These are phyloP conservation scores for Charina bottae DNA, from an alignment of 2,113 vertebrate species.

Conservation along the genomic window DNA sequence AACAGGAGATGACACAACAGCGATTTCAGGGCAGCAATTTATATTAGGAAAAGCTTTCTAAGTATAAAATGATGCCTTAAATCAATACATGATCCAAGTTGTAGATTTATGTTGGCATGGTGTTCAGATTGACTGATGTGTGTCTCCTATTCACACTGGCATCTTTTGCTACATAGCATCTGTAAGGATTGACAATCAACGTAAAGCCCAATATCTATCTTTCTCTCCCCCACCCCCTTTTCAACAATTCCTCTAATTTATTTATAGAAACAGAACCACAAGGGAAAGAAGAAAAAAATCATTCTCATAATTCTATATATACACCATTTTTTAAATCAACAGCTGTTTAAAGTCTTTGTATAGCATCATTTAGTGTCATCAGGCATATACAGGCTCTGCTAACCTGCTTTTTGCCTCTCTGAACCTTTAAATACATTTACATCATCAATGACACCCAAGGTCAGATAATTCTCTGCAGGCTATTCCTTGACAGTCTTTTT, in stretches of 20 bases:
- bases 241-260: neutral
- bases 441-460: slow-evolving; percentile 58
- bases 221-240: neutral
- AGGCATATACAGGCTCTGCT: neutral
- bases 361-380: neutral
- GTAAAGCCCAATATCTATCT: neutral
- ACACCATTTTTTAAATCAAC: neutral
- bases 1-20: neutral
- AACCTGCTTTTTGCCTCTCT: slow-evolving; percentile 30
- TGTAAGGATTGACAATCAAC: neutral
- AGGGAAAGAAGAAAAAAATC: slow-evolving; percentile 35
- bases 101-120: neutral
- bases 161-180: neutral
- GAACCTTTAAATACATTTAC: slow-evolving; percentile 57
- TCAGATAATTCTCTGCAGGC: slow-evolving; percentile 49
- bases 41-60: neutral
- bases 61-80: neutral
- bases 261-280: slow-evolving; percentile 4
- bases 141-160: neutral
- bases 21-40: neutral
- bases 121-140: neutral
- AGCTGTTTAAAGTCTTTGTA: neutral
- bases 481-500: slow-evolving; percentile 55
- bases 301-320: slow-evolving; percentile 80
- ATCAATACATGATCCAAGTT: neutral